These are phyloP conservation scores for Cydia splendana DNA, from an alignment of 1,140 invertebrate species.

Conservation along the genomic window DNA sequence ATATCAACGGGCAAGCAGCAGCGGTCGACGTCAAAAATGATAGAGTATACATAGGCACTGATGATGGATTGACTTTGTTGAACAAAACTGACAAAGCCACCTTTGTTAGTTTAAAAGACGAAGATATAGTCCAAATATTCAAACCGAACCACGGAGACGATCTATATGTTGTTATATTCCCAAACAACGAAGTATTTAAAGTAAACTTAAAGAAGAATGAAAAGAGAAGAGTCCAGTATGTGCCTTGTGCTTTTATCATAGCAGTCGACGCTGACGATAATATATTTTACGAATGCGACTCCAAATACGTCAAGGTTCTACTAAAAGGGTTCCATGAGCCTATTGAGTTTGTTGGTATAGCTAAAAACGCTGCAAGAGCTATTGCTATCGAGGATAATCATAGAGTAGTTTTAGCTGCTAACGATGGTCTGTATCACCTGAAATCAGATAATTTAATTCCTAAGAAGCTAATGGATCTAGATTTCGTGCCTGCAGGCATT, in stretches of 20 bases:
- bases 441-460: slow-evolving; percentile 62
- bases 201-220: slow-evolving; percentile 62
- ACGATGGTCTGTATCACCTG: slow-evolving; percentile 70
- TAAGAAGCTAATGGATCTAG: slow-evolving; percentile 67
- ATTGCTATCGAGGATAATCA: slow-evolving; percentile 53
- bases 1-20: slow-evolving; percentile 64
- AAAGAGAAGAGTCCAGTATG: slow-evolving; percentile 58
- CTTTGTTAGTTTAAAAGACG: slow-evolving; percentile 59
- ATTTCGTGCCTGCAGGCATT: slow-evolving; percentile 65
- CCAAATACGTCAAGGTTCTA: slow-evolving; percentile 69
- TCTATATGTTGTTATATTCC: slow-evolving; percentile 63
- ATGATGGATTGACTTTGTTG: slow-evolving; percentile 59
- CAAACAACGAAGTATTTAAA: slow-evolving; percentile 63
- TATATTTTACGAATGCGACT: slow-evolving; percentile 72
- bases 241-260: slow-evolving; percentile 67
- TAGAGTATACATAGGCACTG: slow-evolving; percentile 66
- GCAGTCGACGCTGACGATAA: slow-evolving; percentile 65
- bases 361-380: slow-evolving; percentile 65
- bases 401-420: slow-evolving; percentile 62
- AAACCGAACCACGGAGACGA: slow-evolving; percentile 58
- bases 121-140: slow-evolving; percentile 69
- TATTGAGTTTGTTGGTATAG: slow-evolving; percentile 69
- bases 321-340: slow-evolving; percentile 69
- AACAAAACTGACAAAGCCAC: slow-evolving; percentile 58
- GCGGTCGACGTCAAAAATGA: slow-evolving; percentile 62